phyloP scores from a whole-genome alignment of 1,140 invertebrate species.

The Vollenhovia emeryi region DNA sequence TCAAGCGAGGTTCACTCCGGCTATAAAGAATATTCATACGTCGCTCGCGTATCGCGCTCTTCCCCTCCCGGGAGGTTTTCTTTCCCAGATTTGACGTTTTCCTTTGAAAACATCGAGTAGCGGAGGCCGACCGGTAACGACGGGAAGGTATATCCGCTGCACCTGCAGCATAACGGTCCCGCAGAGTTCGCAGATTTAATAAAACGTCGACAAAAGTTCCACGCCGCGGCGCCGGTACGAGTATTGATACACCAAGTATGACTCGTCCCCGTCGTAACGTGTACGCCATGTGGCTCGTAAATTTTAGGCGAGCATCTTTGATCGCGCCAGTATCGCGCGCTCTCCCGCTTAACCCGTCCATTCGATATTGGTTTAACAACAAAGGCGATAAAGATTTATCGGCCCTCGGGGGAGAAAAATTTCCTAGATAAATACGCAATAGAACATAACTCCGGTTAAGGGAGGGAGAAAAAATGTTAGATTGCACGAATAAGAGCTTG shows the following conservation, averaged over 20 bases:
- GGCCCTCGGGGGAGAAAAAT: not conserved
- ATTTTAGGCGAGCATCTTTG: constrained; percentile 33
- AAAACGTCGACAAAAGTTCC: constrained; percentile 50
- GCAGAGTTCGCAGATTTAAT: constrained; percentile 48
- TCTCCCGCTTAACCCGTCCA: not conserved
- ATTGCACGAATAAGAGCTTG: not conserved
- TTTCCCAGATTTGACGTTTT: not conserved
- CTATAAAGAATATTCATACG: constrained; percentile 9
- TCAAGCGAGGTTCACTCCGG: not conserved
- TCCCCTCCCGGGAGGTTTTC: not conserved
- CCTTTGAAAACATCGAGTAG: constrained; percentile 8
- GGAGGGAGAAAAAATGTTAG: not conserved
- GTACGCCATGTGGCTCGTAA: constrained; percentile 38
- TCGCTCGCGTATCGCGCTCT: not conserved
- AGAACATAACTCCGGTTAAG: not conserved
- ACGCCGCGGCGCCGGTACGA: not conserved
- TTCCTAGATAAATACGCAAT: not conserved
- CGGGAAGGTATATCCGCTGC: constrained; percentile 26
- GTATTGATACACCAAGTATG: constrained; percentile 44
- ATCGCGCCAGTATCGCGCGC: not conserved
- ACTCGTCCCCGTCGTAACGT: constrained; percentile 23
- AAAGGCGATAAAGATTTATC: constrained; percentile 33
- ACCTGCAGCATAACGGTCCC: constrained; percentile 23
- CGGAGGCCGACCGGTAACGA: not conserved
- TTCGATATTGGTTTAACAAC: constrained; percentile 20